A percentile compares a stretch with the other conserved stretches of the same genome.
Evolutionary conservation across 2,797 vertebrate species (phyloP).

Genomic region (Smutsia temminckii): DNA sequence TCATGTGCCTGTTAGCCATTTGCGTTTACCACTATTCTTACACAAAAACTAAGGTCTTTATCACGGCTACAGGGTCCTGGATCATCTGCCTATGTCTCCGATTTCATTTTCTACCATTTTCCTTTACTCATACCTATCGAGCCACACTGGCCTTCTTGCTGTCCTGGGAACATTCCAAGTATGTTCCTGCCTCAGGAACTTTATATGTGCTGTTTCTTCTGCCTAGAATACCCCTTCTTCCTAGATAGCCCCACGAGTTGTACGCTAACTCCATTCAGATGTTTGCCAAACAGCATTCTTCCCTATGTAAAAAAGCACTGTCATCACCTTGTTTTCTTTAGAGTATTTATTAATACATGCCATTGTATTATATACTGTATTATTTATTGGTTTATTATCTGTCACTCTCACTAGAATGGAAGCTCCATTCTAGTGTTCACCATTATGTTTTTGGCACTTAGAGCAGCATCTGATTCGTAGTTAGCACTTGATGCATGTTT

Average conservation of each 20-base stretch:
- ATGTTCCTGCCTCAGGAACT: not conserved
- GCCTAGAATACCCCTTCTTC: not conserved
- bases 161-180: not conserved
- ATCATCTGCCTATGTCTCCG: not conserved
- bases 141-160: not conserved
- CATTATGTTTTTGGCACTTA: not conserved
- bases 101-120: not conserved
- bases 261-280: not conserved
- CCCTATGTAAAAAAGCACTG: not conserved
- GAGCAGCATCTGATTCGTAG: not conserved
- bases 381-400: not conserved
- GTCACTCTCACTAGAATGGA: not conserved
- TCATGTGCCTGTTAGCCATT: too few relatives aligned
- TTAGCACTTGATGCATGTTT: not conserved
- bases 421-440: not conserved
- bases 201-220: not conserved
- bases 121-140: not conserved
- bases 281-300: not conserved
- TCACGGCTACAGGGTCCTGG: not conserved
- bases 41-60: not conserved
- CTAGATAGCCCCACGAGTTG: not conserved
- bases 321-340: constrained; percentile 2
- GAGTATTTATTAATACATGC: not conserved
- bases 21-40: not conserved
- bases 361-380: not conserved